Evolutionary conservation across 2,888 invertebrate species (phyloP).

Genomic region (Lepeophtheirus nordmannii): DNA sequence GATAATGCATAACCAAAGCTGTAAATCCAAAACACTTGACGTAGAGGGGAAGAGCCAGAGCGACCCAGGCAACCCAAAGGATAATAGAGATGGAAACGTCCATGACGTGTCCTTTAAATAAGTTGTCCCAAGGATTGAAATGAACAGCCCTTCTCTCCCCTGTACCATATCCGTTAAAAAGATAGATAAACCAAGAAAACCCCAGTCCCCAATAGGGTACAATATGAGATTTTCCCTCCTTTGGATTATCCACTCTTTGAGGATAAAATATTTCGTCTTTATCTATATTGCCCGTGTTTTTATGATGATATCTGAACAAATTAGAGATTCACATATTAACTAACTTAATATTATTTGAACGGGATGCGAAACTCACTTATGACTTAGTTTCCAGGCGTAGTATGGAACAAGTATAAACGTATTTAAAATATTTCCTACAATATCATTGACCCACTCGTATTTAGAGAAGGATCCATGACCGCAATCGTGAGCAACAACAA

Average conservation of each 20-base stretch:
- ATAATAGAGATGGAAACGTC: neutral
- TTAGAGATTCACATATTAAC: too few species aligned
- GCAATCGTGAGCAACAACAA: conserved; percentile 13
- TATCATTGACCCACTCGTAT: neutral
- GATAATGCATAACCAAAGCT: neutral
- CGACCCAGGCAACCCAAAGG: neutral
- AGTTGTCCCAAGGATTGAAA: conserved; percentile 7
- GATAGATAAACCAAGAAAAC: conserved; percentile 5
- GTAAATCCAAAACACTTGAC: neutral
- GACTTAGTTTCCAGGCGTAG: conserved; percentile 11
- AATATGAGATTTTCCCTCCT: neutral
- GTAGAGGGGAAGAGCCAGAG: neutral
- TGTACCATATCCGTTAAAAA: conserved; percentile 1
- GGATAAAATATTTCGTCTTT: conserved; percentile 17
- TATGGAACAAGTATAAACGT: conserved; percentile 7
- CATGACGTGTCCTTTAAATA: neutral
- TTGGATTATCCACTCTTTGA: neutral
- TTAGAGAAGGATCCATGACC: conserved; percentile 12
- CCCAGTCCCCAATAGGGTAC: conserved; percentile 4
- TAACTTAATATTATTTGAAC: too few species aligned
- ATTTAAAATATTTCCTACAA: conserved; percentile 6
- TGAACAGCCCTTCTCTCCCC: neutral
- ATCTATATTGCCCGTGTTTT: conserved; percentile 15
- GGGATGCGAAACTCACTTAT: neutral
- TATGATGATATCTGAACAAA: conserved; percentile 5